phyloP scores from a whole-genome alignment of 2,888 invertebrate species.

The Lypha dubia region DNA sequence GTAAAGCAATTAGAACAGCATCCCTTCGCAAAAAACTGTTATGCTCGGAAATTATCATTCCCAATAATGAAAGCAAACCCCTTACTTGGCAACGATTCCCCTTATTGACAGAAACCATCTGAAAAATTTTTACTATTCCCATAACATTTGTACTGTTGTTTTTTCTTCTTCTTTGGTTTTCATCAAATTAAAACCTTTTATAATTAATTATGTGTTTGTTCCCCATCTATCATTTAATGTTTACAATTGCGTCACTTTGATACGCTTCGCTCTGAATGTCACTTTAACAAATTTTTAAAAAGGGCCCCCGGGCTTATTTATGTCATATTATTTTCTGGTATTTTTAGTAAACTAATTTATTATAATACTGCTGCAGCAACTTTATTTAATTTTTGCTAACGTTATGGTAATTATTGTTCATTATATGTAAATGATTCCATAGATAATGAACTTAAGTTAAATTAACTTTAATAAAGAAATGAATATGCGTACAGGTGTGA shows the following conservation, averaged over 20 bases:
- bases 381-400: constrained; percentile 7
- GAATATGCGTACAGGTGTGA: neutral
- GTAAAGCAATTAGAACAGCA: too few relatives aligned
- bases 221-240: constrained; percentile 29
- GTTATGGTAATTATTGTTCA: constrained; percentile 24
- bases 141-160: neutral
- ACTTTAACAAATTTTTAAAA: constrained; percentile 45
- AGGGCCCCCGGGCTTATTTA: too few relatives aligned
- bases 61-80: too few relatives aligned
- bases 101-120: neutral
- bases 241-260: constrained; percentile 38
- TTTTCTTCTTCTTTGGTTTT: too few relatives aligned
- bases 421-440: constrained; percentile 33
- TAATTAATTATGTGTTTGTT: constrained; percentile 27
- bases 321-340: neutral
- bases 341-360: constrained; percentile 41
- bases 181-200: neutral
- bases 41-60: too few relatives aligned
- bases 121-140: neutral
- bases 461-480: neutral
- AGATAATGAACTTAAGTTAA: constrained; percentile 3
- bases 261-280: constrained; percentile 37
- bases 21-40: too few relatives aligned
- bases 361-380: constrained; percentile 6
- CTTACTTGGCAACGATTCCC: too few relatives aligned